Conservation (phyloP, 2,113 vertebrate species). For the Struthidea cinerea region DNA sequence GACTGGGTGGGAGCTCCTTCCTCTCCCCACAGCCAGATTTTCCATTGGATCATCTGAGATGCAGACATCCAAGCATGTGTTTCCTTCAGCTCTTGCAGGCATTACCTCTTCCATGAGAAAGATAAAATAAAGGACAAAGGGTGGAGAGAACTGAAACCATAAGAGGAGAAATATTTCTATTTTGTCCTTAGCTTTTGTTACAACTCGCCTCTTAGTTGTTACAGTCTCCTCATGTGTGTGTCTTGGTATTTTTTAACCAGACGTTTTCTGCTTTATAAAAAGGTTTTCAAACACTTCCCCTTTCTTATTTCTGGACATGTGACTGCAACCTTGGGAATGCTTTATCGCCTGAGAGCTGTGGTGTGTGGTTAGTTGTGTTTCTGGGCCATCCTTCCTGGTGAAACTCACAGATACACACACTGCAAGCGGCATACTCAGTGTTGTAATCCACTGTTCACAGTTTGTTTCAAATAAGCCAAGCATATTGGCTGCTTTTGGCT, state of each 20-base stretch:
- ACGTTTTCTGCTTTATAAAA: neutral
- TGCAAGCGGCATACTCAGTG: neutral
- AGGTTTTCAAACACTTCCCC: neutral
- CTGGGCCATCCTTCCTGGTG: neutral
- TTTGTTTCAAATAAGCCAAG: neutral
- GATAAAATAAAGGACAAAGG: neutral
- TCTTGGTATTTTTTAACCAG: neutral
- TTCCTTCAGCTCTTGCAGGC: neutral
- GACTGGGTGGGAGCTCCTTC: neutral
- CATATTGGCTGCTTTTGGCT: neutral
- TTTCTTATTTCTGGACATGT: conserved; percentile 5
- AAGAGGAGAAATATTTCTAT: neutral
- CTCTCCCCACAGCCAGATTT: accelerated
- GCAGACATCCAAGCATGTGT: neutral
- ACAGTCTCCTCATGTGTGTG: neutral
- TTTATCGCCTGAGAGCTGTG: neutral
- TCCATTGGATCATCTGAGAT: neutral
- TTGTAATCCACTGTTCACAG: neutral
- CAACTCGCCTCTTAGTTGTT: neutral
- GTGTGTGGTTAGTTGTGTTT: neutral
- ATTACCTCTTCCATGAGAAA: neutral
- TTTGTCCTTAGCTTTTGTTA: neutral
- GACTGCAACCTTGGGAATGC: conserved; percentile 1
- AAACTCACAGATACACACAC: neutral
- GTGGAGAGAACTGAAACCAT: neutral